Conservation (phyloP, 2,888 invertebrate genomes). For the Dendrolimus pini region DNA sequence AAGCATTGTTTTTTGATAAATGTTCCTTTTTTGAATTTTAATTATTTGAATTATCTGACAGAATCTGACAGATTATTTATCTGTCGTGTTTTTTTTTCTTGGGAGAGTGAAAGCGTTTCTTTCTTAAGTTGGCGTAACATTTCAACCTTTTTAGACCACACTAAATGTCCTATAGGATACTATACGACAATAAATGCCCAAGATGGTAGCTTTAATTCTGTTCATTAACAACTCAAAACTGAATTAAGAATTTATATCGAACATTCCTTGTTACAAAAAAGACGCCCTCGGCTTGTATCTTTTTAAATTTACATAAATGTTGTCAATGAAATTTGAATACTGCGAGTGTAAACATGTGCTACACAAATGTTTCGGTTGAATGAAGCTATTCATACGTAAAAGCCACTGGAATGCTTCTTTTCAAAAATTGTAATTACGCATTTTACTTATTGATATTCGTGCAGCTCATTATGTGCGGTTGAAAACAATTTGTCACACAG, state of each 20-base stretch:
- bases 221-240: constrained; percentile 8
- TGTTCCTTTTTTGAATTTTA: constrained; percentile 35
- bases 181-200: constrained; percentile 5
- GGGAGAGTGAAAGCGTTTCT: neutral
- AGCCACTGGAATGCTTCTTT: too few relatives aligned
- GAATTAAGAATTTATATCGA: constrained; percentile 3
- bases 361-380: too few relatives aligned
- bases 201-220: constrained; percentile 21
- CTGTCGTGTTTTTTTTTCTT: neutral
- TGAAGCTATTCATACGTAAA: too few relatives aligned
- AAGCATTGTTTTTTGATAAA: constrained; percentile 10
- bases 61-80: neutral
- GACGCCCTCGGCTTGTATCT: constrained; percentile 37
- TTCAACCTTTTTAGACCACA: constrained; percentile 1
- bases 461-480: too few relatives aligned
- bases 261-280: constrained; percentile 37
- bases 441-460: too few relatives aligned
- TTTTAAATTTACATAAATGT: constrained; percentile 19
- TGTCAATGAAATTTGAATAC: neutral
- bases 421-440: too few relatives aligned
- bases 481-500: too few relatives aligned
- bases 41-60: constrained; percentile 9
- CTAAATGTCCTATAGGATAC: too few relatives aligned
- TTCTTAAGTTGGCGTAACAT: neutral
- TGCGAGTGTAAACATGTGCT: neutral